Percentiles rank a stretch among this genome's conserved stretches.
phyloP scores from a whole-genome alignment of 2,113 vertebrate genomes.

The Hystrix brachyura region DNA sequence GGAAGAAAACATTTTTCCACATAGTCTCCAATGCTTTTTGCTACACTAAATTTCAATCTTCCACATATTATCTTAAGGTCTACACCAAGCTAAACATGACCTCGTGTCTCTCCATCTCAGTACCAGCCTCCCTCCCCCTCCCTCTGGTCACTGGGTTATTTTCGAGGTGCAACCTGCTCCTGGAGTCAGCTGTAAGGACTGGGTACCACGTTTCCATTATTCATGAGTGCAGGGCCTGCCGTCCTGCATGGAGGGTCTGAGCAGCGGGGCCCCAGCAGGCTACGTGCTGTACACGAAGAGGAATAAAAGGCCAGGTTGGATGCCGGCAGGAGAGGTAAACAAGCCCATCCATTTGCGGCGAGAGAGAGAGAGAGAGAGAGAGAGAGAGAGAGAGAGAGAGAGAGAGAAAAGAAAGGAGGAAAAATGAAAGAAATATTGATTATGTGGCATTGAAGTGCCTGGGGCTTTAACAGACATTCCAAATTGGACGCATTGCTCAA shows the following conservation, averaged over 20 bases:
- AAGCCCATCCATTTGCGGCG: slow-evolving; percentile 72
- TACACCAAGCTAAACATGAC: background rate
- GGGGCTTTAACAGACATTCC: slow-evolving; percentile 84
- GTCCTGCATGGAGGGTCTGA: slow-evolving; percentile 51
- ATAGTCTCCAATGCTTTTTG: background rate
- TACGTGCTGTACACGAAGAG: background rate
- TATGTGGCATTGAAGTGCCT: slow-evolving; percentile 77
- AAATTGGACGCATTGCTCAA: slow-evolving; percentile 73
- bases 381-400: background rate
- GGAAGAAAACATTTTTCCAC: background rate
- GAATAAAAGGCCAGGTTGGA: slow-evolving; percentile 73
- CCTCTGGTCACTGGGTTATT: background rate
- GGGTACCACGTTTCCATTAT: slow-evolving; percentile 19
- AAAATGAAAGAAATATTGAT: slow-evolving; percentile 85
- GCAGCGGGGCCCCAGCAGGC: slow-evolving; percentile 61
- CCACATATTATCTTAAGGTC: background rate
- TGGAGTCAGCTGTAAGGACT: slow-evolving; percentile 28
- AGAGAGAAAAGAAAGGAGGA: background rate
- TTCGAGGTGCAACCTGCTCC: slow-evolving; percentile 32
- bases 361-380: slow-evolving; percentile 57
- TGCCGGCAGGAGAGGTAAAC: slow-evolving; percentile 79
- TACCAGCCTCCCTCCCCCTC: background rate
- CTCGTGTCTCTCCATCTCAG: background rate
- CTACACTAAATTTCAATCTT: background rate
- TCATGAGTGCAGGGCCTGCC: background rate